Evolutionary conservation across 92 coral and sea anemone genomes (phyloP).

Genomic region (Zoanthus solanderi): DNA sequence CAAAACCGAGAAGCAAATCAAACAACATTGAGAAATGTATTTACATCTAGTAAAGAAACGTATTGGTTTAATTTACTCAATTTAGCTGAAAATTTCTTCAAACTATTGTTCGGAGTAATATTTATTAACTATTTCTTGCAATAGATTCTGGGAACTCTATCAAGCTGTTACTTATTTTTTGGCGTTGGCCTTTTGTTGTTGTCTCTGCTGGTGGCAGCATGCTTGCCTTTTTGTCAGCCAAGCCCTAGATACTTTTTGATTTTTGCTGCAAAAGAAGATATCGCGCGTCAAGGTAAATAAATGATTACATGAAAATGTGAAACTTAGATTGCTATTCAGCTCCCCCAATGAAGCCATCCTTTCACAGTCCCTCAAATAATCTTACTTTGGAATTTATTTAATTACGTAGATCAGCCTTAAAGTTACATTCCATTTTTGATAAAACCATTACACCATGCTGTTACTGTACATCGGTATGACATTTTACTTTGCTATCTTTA

Average conservation of each 20-base stretch:
- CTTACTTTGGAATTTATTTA: too few species aligned
- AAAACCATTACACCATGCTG: too few species aligned
- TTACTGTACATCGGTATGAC: too few species aligned
- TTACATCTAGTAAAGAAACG: too few species aligned
- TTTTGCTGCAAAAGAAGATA: constrained; percentile 17
- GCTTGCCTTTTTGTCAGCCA: constrained; percentile 26
- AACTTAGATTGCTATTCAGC: too few species aligned
- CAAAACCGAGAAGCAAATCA: neutral
- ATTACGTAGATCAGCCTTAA: too few species aligned
- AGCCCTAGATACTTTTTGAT: constrained; percentile 42
- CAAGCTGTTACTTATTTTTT: constrained; percentile 22
- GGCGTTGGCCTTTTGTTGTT: constrained; percentile 13
- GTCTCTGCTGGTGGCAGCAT: constrained; percentile 4
- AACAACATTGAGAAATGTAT: neutral
- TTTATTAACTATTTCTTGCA: neutral
- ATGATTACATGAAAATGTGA: neutral
- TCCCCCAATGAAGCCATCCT: too few species aligned
- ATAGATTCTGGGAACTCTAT: constrained; percentile 26
- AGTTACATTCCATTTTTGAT: too few species aligned
- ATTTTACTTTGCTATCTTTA: too few species aligned
- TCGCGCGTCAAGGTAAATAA: constrained; percentile 9
- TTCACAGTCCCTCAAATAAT: too few species aligned
- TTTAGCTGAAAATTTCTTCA: neutral
- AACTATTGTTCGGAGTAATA: neutral
- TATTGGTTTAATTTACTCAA: neutral